A percentile compares a stretch with the other conserved stretches of the same genome.
These are phyloP conservation scores for Drosophila incognita DNA, from an alignment of 2,888 invertebrate genomes.

Conservation along the genomic window DNA sequence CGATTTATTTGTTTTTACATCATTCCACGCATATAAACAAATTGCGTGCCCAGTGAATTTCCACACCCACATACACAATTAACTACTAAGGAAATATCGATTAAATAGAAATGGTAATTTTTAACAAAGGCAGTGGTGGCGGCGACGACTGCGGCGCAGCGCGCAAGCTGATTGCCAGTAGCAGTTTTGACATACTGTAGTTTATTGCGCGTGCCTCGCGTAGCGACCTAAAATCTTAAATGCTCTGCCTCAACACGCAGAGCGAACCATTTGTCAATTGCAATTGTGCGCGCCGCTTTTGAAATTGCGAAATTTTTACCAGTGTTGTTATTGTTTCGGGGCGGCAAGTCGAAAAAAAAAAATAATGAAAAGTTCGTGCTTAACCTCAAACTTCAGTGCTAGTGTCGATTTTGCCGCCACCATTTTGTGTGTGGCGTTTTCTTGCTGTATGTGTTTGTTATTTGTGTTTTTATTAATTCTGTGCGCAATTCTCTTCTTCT, in stretches of 20 bases:
- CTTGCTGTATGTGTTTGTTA: slow-evolving; percentile 31
- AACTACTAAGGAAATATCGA: slow-evolving; percentile 65
- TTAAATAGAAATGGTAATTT: slow-evolving; percentile 74
- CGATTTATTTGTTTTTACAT: slow-evolving; percentile 43
- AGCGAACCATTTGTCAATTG: slow-evolving; percentile 25
- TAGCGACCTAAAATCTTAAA: slow-evolving; percentile 52
- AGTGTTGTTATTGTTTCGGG: slow-evolving; percentile 64
- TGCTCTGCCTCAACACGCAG: slow-evolving; percentile 34
- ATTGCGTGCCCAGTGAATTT: slow-evolving; percentile 57
- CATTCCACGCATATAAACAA: slow-evolving; percentile 66
- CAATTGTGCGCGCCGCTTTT: slow-evolving; percentile 10
- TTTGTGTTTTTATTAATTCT: slow-evolving; percentile 51
- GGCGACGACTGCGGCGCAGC: slow-evolving; percentile 40
- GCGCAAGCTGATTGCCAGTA: slow-evolving; percentile 53
- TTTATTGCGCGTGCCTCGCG: slow-evolving; percentile 70
- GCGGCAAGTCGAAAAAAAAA: slow-evolving; percentile 30
- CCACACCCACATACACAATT: slow-evolving; percentile 37
- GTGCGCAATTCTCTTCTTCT: slow-evolving; percentile 26
- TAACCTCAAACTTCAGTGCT: slow-evolving; percentile 64
- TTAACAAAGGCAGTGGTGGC: slow-evolving; percentile 32
- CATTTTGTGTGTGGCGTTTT: slow-evolving; percentile 64
- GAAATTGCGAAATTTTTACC: slow-evolving; percentile 29
- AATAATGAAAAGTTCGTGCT: slow-evolving; percentile 31
- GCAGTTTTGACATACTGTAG: slow-evolving; percentile 33
- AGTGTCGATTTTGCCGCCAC: slow-evolving; percentile 64